These are phyloP conservation scores for Drosophila equinoxialis DNA, from an alignment of 1,140 invertebrate genomes.

Conservation along the genomic window DNA sequence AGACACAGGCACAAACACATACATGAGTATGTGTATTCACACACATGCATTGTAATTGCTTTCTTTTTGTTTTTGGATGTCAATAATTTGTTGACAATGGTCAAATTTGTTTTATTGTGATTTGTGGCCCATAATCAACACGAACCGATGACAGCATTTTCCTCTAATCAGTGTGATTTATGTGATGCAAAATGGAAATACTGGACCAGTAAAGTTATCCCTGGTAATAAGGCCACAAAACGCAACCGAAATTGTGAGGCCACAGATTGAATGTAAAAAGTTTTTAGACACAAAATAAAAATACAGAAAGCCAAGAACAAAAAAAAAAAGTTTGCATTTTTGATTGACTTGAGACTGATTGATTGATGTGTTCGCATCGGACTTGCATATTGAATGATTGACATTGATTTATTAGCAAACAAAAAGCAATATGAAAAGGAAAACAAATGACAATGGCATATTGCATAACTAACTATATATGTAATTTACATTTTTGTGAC, in stretches of 20 bases:
- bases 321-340: constrained; percentile 52
- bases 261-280: constrained; percentile 40
- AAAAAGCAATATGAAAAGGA: constrained; percentile 4
- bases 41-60: constrained; percentile 36
- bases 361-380: constrained; percentile 44
- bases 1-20: constrained; percentile 15
- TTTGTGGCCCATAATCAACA: constrained; percentile 59
- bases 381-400: constrained; percentile 50
- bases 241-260: constrained; percentile 38
- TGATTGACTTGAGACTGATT: constrained; percentile 69
- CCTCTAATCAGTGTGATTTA: constrained; percentile 75
- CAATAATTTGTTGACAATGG: constrained; percentile 37
- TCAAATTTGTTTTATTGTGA: constrained; percentile 57
- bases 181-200: constrained; percentile 25
- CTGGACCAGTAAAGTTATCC: constrained; percentile 1
- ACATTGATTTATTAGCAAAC: constrained; percentile 69
- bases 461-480: constrained; percentile 33
- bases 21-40: constrained; percentile 21
- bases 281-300: constrained; percentile 17
- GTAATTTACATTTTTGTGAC: constrained; percentile 14
- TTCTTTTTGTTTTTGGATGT: constrained; percentile 45
- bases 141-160: constrained; percentile 38
- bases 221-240: neutral
- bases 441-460: constrained; percentile 40
- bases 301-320: neutral